Evolutionary conservation across 2,113 vertebrate species (phyloP).

Genomic region (Dasyurus viverrinus): DNA sequence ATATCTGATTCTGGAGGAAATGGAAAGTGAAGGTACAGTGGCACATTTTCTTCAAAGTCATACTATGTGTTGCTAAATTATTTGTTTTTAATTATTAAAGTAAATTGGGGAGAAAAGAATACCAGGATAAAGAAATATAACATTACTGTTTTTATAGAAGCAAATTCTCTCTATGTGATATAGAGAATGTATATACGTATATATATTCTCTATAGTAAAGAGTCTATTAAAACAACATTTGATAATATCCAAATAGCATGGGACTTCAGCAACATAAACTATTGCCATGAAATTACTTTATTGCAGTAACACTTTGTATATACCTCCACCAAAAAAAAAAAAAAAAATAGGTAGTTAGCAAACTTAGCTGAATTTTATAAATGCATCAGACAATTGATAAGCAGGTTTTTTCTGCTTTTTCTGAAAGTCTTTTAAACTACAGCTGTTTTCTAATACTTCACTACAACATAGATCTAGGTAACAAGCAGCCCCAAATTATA

Average conservation of each 20-base stretch:
- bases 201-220: not conserved
- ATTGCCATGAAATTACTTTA: not conserved
- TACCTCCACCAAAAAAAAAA: not conserved
- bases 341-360: not conserved
- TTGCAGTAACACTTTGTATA: not conserved
- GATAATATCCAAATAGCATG: not conserved
- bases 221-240: not conserved
- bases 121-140: not conserved
- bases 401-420: not conserved
- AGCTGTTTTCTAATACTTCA: not conserved
- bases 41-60: not conserved
- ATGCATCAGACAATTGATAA: not conserved
- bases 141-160: not conserved
- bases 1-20: not conserved
- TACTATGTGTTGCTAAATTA: not conserved
- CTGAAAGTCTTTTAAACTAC: not conserved
- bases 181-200: too few species aligned
- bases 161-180: not conserved
- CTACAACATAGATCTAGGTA: not conserved
- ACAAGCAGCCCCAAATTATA: not conserved
- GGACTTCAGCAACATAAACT: not conserved
- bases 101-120: not conserved
- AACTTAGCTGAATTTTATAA: not conserved
- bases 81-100: not conserved
- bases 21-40: not conserved